Conservation (phyloP, 1,140 invertebrate genomes). For the Formica exsecta region DNA sequence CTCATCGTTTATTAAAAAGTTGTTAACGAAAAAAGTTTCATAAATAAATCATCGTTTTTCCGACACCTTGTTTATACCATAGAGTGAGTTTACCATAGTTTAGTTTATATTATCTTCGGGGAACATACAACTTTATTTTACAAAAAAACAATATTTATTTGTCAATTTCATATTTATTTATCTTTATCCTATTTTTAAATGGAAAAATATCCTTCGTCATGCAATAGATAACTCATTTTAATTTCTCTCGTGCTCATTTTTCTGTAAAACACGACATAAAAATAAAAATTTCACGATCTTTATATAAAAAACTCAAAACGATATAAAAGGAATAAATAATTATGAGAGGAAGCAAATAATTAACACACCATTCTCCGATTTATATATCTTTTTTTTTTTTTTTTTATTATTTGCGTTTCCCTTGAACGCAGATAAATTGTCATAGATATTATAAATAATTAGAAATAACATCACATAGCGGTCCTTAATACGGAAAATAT, state of each 20-base stretch:
- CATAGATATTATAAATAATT: conserved; percentile 77
- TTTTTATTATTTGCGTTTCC: conserved; percentile 67
- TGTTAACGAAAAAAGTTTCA: too few species aligned
- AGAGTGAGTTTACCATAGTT: too few species aligned
- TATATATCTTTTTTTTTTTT: conserved; percentile 65
- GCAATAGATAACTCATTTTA: not conserved
- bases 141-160: not conserved
- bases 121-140: not conserved
- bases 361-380: conserved; percentile 50
- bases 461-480: conserved; percentile 77
- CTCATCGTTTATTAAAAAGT: too few species aligned
- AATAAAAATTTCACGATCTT: not conserved
- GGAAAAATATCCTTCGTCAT: not conserved
- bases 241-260: not conserved
- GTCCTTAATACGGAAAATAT: conserved; percentile 47
- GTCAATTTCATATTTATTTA: not conserved
- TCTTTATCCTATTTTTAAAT: not conserved
- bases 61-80: too few species aligned
- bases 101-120: not conserved
- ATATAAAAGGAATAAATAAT: not conserved
- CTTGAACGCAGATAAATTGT: conserved; percentile 58
- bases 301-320: not conserved
- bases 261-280: too few species aligned
- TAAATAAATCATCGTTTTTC: too few species aligned
- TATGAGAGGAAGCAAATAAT: not conserved